phyloP scores from a whole-genome alignment of 2,113 vertebrate species.

The Hemicordylus capensis region DNA sequence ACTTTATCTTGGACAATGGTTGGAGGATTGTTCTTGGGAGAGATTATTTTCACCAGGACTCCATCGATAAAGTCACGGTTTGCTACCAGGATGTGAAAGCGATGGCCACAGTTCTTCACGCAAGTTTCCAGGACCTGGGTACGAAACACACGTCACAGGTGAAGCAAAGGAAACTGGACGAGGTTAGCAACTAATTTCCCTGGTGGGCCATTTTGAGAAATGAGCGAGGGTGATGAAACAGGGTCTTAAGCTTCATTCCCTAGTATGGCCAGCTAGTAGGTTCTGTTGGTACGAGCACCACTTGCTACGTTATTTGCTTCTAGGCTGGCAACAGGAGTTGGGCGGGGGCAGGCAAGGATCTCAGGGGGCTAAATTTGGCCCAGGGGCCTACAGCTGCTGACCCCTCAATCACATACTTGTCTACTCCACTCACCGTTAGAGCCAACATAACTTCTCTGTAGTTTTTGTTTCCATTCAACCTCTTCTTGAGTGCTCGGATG shows the following conservation, averaged over 20 bases:
- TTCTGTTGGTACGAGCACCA: neutral
- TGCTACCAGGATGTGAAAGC: constrained; percentile 93
- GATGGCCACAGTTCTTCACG: constrained; percentile 99
- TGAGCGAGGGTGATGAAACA: no score
- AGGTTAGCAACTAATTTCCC: neutral
- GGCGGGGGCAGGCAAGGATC: no score
- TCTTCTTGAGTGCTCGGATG: constrained; percentile 95
- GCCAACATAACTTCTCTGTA: constrained; percentile 98
- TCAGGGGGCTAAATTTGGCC: neutral
- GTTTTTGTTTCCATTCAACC: constrained; percentile 94
- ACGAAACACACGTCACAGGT: neutral
- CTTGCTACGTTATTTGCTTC: neutral
- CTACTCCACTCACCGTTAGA: constrained; percentile 86
- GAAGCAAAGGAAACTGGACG: neutral
- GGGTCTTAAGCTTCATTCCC: neutral
- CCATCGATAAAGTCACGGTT: constrained; percentile 96
- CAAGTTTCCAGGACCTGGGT: constrained; percentile 94
- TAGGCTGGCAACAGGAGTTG: accelerated
- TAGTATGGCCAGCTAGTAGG: no score
- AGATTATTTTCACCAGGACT: constrained; percentile 95
- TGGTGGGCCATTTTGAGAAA: neutral
- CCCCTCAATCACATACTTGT: neutral
- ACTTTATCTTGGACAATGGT: constrained; percentile 99
- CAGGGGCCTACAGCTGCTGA: neutral
- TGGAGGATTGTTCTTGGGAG: constrained; percentile 96